A percentile compares a stretch with the other conserved stretches of the same genome.
Evolutionary conservation across 37 sponge, comb jelly and placozoan species (phyloP).

Genomic region (Halichondria panicea): DNA sequence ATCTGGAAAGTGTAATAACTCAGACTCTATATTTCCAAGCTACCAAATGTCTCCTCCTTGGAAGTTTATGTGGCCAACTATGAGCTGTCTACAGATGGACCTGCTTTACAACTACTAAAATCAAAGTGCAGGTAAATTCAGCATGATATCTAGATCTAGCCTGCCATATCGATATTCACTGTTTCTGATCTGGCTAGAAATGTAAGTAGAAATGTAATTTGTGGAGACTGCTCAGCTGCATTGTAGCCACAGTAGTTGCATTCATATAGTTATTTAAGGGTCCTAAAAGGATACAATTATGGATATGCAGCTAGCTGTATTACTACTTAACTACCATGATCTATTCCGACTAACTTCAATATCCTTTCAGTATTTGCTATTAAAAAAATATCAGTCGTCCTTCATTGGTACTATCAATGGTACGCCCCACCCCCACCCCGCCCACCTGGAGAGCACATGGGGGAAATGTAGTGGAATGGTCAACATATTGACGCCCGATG

Average conservation of each 20-base stretch:
- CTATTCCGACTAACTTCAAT: too few relatives aligned
- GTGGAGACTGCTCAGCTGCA: too few relatives aligned
- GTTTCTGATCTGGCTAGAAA: too few relatives aligned
- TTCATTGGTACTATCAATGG: background rate
- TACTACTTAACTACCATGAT: too few relatives aligned
- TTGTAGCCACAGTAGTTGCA: too few relatives aligned
- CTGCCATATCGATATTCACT: too few relatives aligned
- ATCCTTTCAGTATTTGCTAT: too few relatives aligned
- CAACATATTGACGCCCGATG: background rate
- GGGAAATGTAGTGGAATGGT: background rate
- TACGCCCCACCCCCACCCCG: background rate
- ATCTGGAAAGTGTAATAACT: too few relatives aligned
- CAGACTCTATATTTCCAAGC: slow-evolving; percentile 16
- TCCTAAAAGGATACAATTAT: slow-evolving; percentile 10
- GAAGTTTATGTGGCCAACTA: slow-evolving; percentile 14
- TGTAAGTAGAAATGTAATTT: too few relatives aligned
- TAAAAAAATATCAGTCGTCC: background rate
- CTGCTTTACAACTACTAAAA: slow-evolving; percentile 25
- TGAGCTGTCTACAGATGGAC: background rate
- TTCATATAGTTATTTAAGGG: slow-evolving; percentile 22
- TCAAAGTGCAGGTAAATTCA: slow-evolving; percentile 53
- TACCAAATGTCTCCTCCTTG: slow-evolving; percentile 1
- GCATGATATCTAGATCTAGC: background rate
- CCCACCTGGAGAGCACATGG: slow-evolving; percentile 14
- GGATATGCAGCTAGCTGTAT: slow-evolving; percentile 21